These are phyloP conservation scores for Drosophila quadrilineata DNA, from an alignment of 1,140 invertebrate species.

Conservation along the genomic window DNA sequence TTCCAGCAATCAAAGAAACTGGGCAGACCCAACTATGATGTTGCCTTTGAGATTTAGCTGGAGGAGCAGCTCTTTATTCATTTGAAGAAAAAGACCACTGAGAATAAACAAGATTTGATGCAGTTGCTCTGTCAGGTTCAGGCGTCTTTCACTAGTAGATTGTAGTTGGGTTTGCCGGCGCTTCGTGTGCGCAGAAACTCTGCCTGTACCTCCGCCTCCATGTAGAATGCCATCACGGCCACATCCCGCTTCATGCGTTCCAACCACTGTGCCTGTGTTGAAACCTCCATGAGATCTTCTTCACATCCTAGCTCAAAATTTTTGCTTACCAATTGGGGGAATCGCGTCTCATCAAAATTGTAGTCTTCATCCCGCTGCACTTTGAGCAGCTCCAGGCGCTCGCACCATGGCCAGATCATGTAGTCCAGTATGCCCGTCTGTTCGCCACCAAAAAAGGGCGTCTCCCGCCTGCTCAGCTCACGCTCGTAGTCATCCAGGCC, in stretches of 20 bases:
- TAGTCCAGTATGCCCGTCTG: conserved; percentile 92
- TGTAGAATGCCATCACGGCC: conserved; percentile 86
- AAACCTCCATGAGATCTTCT: neutral
- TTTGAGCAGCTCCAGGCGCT: conserved; percentile 82
- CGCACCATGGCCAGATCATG: conserved; percentile 96
- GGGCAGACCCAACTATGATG: conserved; percentile 87
- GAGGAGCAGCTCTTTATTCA: conserved; percentile 53
- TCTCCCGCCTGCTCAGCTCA: conserved; percentile 85
- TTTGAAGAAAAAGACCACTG: neutral
- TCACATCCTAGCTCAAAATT: neutral
- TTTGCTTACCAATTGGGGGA: conserved; percentile 69
- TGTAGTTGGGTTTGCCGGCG: conserved; percentile 60
- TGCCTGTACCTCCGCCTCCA: conserved; percentile 87
- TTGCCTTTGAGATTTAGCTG: conserved; percentile 56
- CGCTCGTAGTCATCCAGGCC: conserved; percentile 86
- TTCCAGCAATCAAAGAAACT: conserved; percentile 84
- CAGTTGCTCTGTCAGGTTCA: too few species aligned
- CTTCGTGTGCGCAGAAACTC: conserved; percentile 82
- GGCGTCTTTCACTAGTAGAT: conserved; percentile 61
- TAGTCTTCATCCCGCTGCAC: conserved; percentile 73
- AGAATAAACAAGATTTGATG: conserved; percentile 26
- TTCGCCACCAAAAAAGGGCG: conserved; percentile 86
- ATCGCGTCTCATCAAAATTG: conserved; percentile 72
- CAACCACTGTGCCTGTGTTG: conserved; percentile 85
- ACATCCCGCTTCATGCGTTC: conserved; percentile 87